Base-by-base conservation (phyloP, 2,888 invertebrate genomes). In the Desoria tigrina region DNA sequence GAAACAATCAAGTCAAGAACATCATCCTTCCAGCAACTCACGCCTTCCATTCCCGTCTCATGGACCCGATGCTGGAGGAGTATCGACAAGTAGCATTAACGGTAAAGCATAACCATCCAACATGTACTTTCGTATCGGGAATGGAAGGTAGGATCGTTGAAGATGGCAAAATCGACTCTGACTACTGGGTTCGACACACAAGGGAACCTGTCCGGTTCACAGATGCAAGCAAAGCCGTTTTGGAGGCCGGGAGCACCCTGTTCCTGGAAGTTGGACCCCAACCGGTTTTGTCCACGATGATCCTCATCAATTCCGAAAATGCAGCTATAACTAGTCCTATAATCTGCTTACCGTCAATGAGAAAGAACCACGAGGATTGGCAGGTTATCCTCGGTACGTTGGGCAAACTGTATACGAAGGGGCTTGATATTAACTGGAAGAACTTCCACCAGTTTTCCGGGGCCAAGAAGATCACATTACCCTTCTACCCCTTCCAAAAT, bases 181-280 rank as follows among this genome's bases (percentile, higher is more conserved):
- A 63, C 0, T 69, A 69, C 37, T 69, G 69, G 69, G 65, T 65
- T 4, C 32, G 53, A 6, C 69, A 69, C 39, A 63, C 63, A 0
- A n/a, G 69, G 23, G 61, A 69, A 57, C 42, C 39, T 23, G 69
- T 69, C 2, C 37, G 42, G 26, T 69, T 63, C 18, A 18, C 59
- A 11, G 61, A 66, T 2, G 69, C 69, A 2, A 54, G 61, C 18
- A 24, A 58, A 23, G 23, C 51, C 1, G 58, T 42, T 2, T 16
- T 42, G 24, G 21, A 39, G 11, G 45, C 42, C 14, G 28, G 28
- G 2, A 63, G 62, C 26, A 42, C 24, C 37, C 28, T 65, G 14
- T 68, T 68, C 23, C 3, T 73, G 26, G 73, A 73, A 66, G 54
- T 73, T 27, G 73, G 73, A 28, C 65, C 73, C 2, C 71, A 71